Conservation (phyloP, 2,113 vertebrate genomes). For the Sprattus sprattus region DNA sequence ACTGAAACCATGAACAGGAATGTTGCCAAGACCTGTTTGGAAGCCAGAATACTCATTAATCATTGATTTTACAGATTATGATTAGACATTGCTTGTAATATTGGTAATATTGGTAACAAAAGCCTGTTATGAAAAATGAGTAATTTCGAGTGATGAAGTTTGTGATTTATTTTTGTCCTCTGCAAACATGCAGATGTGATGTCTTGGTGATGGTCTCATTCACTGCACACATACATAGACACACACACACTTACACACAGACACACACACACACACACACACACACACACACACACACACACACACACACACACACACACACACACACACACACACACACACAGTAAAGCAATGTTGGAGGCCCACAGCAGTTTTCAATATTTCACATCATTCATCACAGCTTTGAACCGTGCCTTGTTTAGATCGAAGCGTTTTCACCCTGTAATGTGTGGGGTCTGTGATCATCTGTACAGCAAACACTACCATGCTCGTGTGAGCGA, state of each 20-base stretch:
- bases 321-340: neutral
- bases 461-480: neutral
- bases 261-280: neutral
- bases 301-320: constrained; percentile 9
- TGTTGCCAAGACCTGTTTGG: neutral
- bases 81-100: neutral
- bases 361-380: neutral
- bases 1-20: neutral
- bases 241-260: neutral
- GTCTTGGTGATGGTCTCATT: neutral
- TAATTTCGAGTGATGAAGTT: neutral
- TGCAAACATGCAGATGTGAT: neutral
- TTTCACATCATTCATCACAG: neutral
- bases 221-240: neutral
- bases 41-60: neutral
- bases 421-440: neutral
- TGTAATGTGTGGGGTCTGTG: neutral
- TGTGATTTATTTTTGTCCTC: neutral
- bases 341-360: neutral
- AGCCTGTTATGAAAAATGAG: neutral
- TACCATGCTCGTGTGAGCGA: neutral
- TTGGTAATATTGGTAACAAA: neutral
- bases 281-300: neutral
- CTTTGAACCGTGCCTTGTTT: neutral
- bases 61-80: neutral